Conservation (phyloP, 1,140 invertebrate species). For the Drosophila repleta region DNA sequence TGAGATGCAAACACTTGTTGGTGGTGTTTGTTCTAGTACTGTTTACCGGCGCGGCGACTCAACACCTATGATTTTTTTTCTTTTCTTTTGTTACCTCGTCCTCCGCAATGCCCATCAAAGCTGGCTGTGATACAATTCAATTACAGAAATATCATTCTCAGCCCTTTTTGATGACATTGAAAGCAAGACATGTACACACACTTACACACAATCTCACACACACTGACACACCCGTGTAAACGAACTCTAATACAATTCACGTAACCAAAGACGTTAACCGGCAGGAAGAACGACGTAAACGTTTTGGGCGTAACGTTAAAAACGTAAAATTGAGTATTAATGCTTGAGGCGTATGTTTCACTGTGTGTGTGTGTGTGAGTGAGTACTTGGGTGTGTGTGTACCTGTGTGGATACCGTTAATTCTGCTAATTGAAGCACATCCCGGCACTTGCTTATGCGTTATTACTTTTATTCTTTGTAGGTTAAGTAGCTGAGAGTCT, state of each 20-base stretch:
- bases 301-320: slow-evolving; percentile 60
- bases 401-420: slow-evolving; percentile 35
- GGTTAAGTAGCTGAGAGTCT: slow-evolving; percentile 73
- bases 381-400: slow-evolving; percentile 16
- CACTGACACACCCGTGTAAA: slow-evolving; percentile 28
- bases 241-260: slow-evolving; percentile 52
- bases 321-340: slow-evolving; percentile 60
- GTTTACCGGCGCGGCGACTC: neutral
- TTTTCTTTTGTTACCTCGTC: slow-evolving; percentile 40
- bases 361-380: neutral
- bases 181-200: slow-evolving; percentile 69
- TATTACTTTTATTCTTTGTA: slow-evolving; percentile 51
- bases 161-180: slow-evolving; percentile 84
- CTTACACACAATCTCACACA: slow-evolving; percentile 16
- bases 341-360: slow-evolving; percentile 18
- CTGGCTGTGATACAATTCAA: slow-evolving; percentile 83
- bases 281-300: slow-evolving; percentile 45
- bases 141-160: slow-evolving; percentile 82
- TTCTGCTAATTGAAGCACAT: slow-evolving; percentile 44
- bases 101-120: slow-evolving; percentile 84
- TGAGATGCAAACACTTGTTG: slow-evolving; percentile 68
- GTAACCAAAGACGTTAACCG: slow-evolving; percentile 56
- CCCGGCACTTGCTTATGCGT: neutral
- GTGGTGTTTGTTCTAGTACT: slow-evolving; percentile 47
- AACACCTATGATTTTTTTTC: neutral